These are phyloP conservation scores for Noctilio leporinus DNA, from an alignment of 2,113 vertebrate genomes.

Conservation along the genomic window DNA sequence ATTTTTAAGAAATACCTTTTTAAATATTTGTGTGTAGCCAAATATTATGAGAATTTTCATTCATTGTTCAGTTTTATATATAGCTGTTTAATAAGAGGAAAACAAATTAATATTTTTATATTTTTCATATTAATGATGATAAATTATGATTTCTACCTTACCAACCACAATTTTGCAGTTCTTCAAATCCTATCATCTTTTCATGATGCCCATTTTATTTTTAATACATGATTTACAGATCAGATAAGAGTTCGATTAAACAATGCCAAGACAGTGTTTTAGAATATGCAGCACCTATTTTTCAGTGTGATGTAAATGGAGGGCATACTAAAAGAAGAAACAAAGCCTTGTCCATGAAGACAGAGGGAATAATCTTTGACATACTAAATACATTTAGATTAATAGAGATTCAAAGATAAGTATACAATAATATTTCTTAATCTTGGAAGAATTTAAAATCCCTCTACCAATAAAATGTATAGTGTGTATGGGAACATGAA, in stretches of 20 bases:
- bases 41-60: not conserved
- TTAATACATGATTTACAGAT: not conserved
- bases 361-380: not conserved
- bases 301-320: not conserved
- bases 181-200: not conserved
- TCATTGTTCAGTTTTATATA: not conserved
- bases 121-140: not conserved
- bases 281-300: not conserved
- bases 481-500: not conserved
- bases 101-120: not conserved
- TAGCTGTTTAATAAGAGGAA: not conserved
- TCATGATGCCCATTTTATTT: not conserved
- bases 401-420: not conserved
- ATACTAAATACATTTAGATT: not conserved
- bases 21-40: not conserved
- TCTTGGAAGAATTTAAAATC: not conserved
- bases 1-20: not conserved
- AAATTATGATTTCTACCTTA: not conserved
- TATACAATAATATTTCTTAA: not conserved
- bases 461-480: not conserved
- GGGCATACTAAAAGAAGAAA: not conserved
- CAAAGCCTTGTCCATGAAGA: not conserved
- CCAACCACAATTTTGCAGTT: not conserved
- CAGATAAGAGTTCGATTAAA: slow-evolving; percentile 4
- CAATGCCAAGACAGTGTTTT: not conserved